A percentile compares a stretch with the other conserved stretches of the same genome.
phyloP scores from a whole-genome alignment of 2,797 vertebrate genomes.

The Falco peregrinus region DNA sequence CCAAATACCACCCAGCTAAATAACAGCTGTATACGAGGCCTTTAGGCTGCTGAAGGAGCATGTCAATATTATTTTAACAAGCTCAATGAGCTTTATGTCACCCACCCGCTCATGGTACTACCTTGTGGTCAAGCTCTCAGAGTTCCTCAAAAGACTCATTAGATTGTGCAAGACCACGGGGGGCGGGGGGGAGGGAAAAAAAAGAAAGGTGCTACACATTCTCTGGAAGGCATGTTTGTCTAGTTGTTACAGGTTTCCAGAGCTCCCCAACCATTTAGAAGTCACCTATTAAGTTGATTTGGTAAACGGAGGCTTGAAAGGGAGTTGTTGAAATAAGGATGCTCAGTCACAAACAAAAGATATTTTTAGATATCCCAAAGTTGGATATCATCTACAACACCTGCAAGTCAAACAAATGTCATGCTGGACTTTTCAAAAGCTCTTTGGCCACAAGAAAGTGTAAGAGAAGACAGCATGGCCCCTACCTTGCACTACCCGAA shows the following conservation, averaged over 20 bases:
- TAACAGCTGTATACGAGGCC: background rate
- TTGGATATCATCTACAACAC: background rate
- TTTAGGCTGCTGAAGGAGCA: background rate
- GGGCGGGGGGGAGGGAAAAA: no score
- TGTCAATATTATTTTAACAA: constrained; percentile 33
- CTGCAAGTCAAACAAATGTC: background rate
- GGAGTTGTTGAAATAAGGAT: background rate
- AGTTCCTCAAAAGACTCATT: background rate
- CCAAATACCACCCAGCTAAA: constrained; percentile 43
- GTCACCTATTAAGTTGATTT: background rate
- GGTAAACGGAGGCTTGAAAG: background rate
- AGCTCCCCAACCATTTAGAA: background rate
- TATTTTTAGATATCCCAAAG: background rate
- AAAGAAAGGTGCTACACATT: no score
- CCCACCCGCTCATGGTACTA: background rate
- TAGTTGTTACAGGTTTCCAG: background rate
- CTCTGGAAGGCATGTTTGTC: background rate
- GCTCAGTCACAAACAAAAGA: background rate
- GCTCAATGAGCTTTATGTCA: background rate
- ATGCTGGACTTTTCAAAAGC: background rate
- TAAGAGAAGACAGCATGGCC: background rate
- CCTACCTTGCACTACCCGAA: background rate
- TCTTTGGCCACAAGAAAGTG: background rate
- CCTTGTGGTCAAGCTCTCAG: background rate
- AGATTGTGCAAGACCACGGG: background rate